A percentile compares a stretch with the other conserved stretches of the same genome.
phyloP scores from a whole-genome alignment of 1,140 invertebrate species.

The Drosophila ercepeae region DNA sequence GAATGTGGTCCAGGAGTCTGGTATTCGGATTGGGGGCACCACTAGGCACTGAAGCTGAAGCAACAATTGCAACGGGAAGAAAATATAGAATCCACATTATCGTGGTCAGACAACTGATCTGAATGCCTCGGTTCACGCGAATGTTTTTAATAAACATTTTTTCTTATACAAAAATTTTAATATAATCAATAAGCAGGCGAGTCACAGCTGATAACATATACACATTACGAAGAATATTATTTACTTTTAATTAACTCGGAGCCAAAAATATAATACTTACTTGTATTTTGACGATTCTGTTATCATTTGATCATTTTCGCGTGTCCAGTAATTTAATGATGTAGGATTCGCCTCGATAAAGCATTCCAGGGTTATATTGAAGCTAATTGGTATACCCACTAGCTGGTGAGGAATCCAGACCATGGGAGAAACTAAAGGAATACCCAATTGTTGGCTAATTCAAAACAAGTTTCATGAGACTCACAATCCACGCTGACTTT shows the following conservation, averaged over 20 bases:
- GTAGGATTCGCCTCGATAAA: constrained; percentile 95
- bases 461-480: constrained; percentile 84
- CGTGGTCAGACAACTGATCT: constrained; percentile 8
- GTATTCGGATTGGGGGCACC: constrained; percentile 11
- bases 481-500: constrained; percentile 97
- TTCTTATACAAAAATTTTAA: neutral
- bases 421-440: constrained; percentile 91
- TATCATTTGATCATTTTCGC: constrained; percentile 94
- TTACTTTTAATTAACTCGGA: neutral
- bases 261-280: constrained; percentile 47
- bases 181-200: neutral
- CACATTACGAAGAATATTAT: neutral
- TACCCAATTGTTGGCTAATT: neutral
- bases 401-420: constrained; percentile 94
- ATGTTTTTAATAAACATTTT: neutral
- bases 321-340: constrained; percentile 95
- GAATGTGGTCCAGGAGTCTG: constrained; percentile 32
- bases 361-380: constrained; percentile 93
- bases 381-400: constrained; percentile 91
- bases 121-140: neutral
- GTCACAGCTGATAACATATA: constrained; percentile 3
- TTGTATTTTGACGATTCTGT: constrained; percentile 93
- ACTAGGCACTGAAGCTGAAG: neutral
- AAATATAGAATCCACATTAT: constrained; percentile 24
- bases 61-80: neutral